Percentiles rank a stretch among this genome's conserved stretches.
Evolutionary conservation across 2,797 vertebrate genomes (phyloP).

Genomic region (Morelia viridis): DNA sequence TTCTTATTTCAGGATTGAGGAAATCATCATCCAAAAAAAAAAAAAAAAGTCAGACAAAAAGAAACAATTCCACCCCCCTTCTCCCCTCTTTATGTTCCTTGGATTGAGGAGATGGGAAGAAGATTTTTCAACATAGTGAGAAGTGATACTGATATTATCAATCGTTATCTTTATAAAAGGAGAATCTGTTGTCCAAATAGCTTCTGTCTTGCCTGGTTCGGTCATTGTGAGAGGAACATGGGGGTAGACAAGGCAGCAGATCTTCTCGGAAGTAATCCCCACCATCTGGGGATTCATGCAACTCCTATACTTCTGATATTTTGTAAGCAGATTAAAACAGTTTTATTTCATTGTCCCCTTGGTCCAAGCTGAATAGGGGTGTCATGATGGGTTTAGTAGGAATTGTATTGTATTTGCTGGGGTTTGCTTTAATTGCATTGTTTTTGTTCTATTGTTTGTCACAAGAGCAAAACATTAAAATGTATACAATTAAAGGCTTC

Average conservation of each 20-base stretch:
- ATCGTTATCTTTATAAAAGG: not conserved
- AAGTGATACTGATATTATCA: not conserved
- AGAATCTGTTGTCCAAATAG: not conserved
- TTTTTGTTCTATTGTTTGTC: not conserved
- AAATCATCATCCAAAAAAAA: not conserved
- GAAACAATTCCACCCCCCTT: not conserved
- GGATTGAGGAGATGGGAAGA: not conserved
- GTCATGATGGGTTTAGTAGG: not conserved
- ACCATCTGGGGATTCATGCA: not conserved
- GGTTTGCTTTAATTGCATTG: not conserved
- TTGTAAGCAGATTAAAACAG: not conserved
- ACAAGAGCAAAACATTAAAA: not conserved
- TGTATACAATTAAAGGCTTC: not conserved
- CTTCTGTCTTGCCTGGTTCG: not conserved
- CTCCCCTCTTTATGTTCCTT: not conserved
- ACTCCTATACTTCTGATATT: not conserved
- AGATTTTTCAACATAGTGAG: not conserved
- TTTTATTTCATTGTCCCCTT: not conserved
- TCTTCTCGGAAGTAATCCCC: not conserved
- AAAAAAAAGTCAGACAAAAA: not conserved
- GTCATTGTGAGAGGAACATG: not conserved
- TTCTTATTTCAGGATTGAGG: not conserved
- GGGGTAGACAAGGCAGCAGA: not conserved
- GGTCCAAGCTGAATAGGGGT: not conserved
- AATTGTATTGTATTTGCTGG: not conserved